phyloP scores from a whole-genome alignment of 2,797 vertebrate species.

The Lithobates pipiens region DNA sequence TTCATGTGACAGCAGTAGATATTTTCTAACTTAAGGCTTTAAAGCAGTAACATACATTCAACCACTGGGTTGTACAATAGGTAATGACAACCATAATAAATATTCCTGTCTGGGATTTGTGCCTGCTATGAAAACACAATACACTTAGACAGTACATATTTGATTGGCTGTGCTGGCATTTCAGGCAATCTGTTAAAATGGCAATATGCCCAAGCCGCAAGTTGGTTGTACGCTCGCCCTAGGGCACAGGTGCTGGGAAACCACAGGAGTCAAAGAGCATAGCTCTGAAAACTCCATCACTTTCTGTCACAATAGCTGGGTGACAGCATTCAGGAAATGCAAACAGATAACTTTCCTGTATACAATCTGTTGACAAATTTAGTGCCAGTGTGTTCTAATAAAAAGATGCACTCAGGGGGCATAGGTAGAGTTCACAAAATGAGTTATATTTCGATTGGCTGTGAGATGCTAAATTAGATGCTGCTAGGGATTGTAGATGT shows the following conservation, averaged over 20 bases:
- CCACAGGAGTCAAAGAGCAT: conserved; percentile 31
- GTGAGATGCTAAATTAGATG: background rate
- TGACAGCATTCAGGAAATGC: conserved; percentile 35
- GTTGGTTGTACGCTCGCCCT: conserved; percentile 58
- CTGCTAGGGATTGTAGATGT: background rate
- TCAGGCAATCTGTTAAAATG: conserved; percentile 63
- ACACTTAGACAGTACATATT: conserved; percentile 42
- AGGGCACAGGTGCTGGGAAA: background rate
- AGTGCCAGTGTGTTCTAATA: conserved; percentile 47
- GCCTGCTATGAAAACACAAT: conserved; percentile 26
- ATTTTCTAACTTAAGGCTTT: conserved; percentile 2
- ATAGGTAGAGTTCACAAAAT: conserved; percentile 16
- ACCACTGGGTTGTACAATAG: conserved; percentile 33
- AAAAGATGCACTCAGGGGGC: conserved; percentile 19
- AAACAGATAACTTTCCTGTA: conserved; percentile 30
- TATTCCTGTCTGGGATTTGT: conserved; percentile 52
- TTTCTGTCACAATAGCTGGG: conserved; percentile 28
- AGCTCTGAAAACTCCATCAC: conserved; percentile 33
- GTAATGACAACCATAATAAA: background rate
- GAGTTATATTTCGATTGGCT: conserved; percentile 3
- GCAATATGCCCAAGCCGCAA: conserved; percentile 61
- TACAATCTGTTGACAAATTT: conserved; percentile 50
- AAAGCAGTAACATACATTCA: conserved; percentile 50
- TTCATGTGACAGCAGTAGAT: background rate
- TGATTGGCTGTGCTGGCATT: conserved; percentile 56